Evolutionary conservation across 2,888 invertebrate genomes (phyloP), one percentile per base, ranked within the genome.

Genomic region (Nematopogon swammerdamellus): DNA sequence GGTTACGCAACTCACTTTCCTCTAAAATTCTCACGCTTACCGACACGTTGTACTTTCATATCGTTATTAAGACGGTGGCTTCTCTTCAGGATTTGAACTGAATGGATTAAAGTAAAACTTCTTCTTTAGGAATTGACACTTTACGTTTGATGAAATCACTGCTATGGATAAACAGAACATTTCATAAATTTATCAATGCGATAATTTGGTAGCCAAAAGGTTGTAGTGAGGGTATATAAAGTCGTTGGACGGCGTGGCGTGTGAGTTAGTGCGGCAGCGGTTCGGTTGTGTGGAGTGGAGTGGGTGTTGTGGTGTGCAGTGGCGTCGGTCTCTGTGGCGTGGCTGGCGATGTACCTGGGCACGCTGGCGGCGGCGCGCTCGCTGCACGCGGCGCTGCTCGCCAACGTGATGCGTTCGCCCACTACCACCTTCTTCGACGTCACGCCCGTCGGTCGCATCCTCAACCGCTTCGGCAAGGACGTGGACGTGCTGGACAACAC

Each of bases 401-500:
- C 63, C 57, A 83, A 85, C 63, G 82, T 88, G 63, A 71, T 91
- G 61, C 81, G 83, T 65, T 84, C 85, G 59, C 87, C 89, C 51
- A 73, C 82, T 70, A 80, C 82, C 64, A 83, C 85, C 64, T 91
- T 89, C 82, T 91, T 87, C 82, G 90, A 91, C 74, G 86, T 89
- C 59, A 91, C 90, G 61, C 91, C 91, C 54, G 80, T 86, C 56
- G 91, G 91, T 68, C 82, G 91, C 66, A 83, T 90, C 66, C 82
- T 91, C 71, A 90, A 89, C 81, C 82, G 90, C 58, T 88, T 88
- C 81, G 84, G 85, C 67, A 88, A 88, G 81, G 88, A 89, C 69
- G 73, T 88, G 58, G 88, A 89, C 67, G 80, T 84, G 61, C 71
- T 88, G 70, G 88, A 89, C 81, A 86, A 85, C 67, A 80, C 83